Percentiles rank a stretch among this genome's conserved stretches.
Conservation (phyloP, 2,888 invertebrate species). For the Microctonus hyperodae region DNA sequence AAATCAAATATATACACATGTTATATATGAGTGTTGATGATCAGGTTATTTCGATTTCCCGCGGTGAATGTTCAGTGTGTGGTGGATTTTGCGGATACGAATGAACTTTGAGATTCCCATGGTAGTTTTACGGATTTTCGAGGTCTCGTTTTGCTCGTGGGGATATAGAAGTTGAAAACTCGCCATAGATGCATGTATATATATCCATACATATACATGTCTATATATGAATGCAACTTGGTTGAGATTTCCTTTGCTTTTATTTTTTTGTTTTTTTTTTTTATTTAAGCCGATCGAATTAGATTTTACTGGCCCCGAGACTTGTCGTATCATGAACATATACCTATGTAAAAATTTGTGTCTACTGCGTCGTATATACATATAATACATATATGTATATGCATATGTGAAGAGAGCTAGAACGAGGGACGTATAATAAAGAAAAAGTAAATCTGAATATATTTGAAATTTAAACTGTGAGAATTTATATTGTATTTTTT, state of each 20-base stretch:
- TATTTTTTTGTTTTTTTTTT: background rate
- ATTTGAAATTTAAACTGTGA: background rate
- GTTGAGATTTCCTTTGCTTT: background rate
- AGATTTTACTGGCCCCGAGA: constrained; percentile 9
- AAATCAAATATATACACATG: background rate
- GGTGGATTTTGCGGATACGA: constrained; percentile 15
- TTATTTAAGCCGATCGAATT: constrained; percentile 5
- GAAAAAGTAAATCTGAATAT: background rate
- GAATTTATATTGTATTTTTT: background rate
- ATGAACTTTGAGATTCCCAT: constrained; percentile 11
- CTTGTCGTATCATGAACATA: background rate
- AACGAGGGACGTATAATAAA: too few relatives aligned
- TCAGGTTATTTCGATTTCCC: constrained; percentile 17
- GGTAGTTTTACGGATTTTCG: constrained; percentile 18
- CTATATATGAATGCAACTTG: constrained; percentile 4
- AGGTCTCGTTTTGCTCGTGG: constrained; percentile 16
- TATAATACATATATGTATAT: background rate
- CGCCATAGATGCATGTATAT: background rate
- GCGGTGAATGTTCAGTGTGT: constrained; percentile 10
- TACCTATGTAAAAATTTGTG: too few relatives aligned
- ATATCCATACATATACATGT: too few relatives aligned
- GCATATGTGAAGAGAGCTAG: too few relatives aligned
- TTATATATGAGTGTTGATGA: constrained; percentile 6
- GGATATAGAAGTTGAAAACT: constrained; percentile 1
- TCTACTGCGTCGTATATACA: too few relatives aligned